phyloP scores from a whole-genome alignment of 1,140 invertebrate species.

The Drosophila mauritiana region DNA sequence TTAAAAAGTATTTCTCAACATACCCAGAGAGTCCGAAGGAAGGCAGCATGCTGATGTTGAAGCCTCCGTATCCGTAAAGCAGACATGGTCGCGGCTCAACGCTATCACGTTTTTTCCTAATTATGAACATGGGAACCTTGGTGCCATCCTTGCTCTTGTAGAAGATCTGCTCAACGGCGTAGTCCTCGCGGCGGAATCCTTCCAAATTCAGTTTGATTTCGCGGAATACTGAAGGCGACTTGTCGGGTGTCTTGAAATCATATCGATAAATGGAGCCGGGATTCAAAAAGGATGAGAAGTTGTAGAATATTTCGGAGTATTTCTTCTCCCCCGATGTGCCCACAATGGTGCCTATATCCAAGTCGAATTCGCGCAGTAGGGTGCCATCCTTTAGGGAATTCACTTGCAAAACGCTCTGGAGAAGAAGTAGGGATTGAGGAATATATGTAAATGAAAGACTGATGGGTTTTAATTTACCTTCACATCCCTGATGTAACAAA shows the following conservation, averaged over 20 bases:
- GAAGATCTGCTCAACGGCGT: conserved; percentile 96
- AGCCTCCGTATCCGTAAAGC: conserved; percentile 99
- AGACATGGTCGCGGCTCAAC: conserved; percentile 90
- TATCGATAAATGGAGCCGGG: conserved; percentile 94
- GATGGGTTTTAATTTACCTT: conserved; percentile 87
- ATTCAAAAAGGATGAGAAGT: conserved; percentile 96
- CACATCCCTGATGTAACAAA: conserved; percentile 97
- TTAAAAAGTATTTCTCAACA: not conserved
- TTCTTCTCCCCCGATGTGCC: conserved; percentile 94
- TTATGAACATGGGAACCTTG: conserved; percentile 98
- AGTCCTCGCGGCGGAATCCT: conserved; percentile 92
- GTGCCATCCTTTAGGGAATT: conserved; percentile 91
- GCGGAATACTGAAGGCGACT: conserved; percentile 88
- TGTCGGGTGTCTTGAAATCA: conserved; percentile 89
- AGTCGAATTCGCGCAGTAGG: conserved; percentile 89
- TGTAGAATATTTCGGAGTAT: conserved; percentile 96
- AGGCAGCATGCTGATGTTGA: conserved; percentile 96
- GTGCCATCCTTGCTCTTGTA: conserved; percentile 98
- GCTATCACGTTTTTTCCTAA: conserved; percentile 90
- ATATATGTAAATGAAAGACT: not conserved
- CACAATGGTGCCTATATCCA: conserved; percentile 94
- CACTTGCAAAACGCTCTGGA: conserved; percentile 93
- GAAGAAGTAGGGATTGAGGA: conserved; percentile 17
- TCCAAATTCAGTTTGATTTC: conserved; percentile 91
- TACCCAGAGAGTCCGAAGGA: conserved; percentile 86